phyloP scores from a whole-genome alignment of 2,113 vertebrate genomes.

The Scartelaos histophorus region DNA sequence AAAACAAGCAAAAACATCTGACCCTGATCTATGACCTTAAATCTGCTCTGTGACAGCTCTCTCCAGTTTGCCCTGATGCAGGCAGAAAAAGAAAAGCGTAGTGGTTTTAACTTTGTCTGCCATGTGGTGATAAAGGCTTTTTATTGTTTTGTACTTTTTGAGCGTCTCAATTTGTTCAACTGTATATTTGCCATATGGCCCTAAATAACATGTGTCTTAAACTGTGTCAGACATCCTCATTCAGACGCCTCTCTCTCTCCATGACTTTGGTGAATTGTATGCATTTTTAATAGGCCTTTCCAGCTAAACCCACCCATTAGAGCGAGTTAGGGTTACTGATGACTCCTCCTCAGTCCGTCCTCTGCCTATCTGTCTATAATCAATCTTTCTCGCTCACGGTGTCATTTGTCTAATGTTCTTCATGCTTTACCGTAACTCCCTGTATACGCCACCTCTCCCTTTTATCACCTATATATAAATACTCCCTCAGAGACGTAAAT shows the following conservation, averaged over 20 bases:
- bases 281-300: conserved; percentile 58
- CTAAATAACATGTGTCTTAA: not conserved
- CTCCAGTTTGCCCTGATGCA: no score
- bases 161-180: no score
- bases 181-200: no score
- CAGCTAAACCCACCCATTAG: conserved; percentile 55
- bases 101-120: no score
- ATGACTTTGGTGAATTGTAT: conserved; percentile 42
- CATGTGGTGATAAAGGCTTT: no score
- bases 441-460: conserved; percentile 46
- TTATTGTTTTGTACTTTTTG: no score
- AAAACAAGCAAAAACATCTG: no score
- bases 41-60: no score
- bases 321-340: conserved; percentile 52
- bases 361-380: conserved; percentile 44
- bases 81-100: no score
- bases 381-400: conserved; percentile 48
- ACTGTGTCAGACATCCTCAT: conserved; percentile 6
- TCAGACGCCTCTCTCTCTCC: conserved; percentile 1
- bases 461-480: not conserved
- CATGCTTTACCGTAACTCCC: conserved; percentile 47
- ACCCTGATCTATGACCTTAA: no score
- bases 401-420: conserved; percentile 62
- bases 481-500: not conserved
- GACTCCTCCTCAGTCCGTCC: conserved; percentile 3